These are phyloP conservation scores for Ectropis grisescens DNA, from an alignment of 1,140 invertebrate species.

Conservation along the genomic window DNA sequence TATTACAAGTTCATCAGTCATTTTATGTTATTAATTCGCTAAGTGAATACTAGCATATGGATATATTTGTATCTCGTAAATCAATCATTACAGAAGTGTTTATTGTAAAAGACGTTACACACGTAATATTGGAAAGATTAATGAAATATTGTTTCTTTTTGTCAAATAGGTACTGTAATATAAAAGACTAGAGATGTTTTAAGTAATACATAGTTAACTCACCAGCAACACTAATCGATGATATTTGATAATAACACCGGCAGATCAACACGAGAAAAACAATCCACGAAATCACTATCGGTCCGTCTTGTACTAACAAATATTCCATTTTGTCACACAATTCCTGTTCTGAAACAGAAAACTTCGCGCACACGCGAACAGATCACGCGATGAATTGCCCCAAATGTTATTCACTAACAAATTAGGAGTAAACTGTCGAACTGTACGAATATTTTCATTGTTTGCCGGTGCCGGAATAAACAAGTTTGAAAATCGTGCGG, in stretches of 20 bases:
- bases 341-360: slow-evolving; percentile 1
- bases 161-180: too few relatives aligned
- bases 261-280: slow-evolving; percentile 54
- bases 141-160: too few relatives aligned
- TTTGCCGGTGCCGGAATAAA: slow-evolving; percentile 19
- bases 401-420: background rate
- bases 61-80: too few relatives aligned
- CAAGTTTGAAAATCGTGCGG: slow-evolving; percentile 37
- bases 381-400: slow-evolving; percentile 4
- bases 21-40: too few relatives aligned
- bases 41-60: too few relatives aligned
- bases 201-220: too few relatives aligned
- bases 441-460: slow-evolving; percentile 12
- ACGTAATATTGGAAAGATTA: too few relatives aligned
- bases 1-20: too few relatives aligned
- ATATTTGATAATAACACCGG: slow-evolving; percentile 53
- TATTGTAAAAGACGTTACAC: too few relatives aligned
- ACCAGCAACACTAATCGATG: slow-evolving; percentile 19
- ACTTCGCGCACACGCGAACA: slow-evolving; percentile 4
- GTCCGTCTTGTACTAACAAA: slow-evolving; percentile 45
- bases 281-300: slow-evolving; percentile 55
- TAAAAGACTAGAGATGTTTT: too few relatives aligned
- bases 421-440: background rate
- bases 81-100: too few relatives aligned
- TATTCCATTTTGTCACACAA: slow-evolving; percentile 28